phyloP scores from a whole-genome alignment of 2,797 vertebrate genomes.

The Ceryle rudis region DNA sequence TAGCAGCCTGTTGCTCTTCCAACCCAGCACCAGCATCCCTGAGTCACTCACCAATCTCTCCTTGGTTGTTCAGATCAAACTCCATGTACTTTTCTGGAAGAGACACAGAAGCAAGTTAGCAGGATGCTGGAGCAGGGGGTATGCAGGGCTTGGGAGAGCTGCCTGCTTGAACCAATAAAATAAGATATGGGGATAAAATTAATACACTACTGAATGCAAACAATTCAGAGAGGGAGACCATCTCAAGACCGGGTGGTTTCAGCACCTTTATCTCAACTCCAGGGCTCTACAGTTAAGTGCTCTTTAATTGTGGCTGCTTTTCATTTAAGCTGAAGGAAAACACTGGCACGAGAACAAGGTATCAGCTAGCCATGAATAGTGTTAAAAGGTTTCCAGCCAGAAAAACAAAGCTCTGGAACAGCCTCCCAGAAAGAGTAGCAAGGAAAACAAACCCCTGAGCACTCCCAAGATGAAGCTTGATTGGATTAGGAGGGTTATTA shows the following conservation, averaged over 20 bases:
- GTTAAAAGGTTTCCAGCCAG: slow-evolving; percentile 21
- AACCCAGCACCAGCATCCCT: not conserved
- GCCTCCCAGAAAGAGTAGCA: slow-evolving; percentile 53
- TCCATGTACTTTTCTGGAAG: slow-evolving; percentile 96
- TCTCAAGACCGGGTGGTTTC: not conserved
- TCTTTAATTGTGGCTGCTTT: slow-evolving; percentile 46
- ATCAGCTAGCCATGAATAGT: slow-evolving; percentile 21
- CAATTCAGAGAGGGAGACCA: not conserved
- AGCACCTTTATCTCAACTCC: not conserved
- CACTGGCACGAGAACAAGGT: slow-evolving; percentile 62
- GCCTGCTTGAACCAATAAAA: not conserved
- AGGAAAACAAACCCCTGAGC: slow-evolving; percentile 51
- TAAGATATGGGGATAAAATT: not conserved
- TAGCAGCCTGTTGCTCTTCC: not conserved
- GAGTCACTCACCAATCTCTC: slow-evolving; percentile 93
- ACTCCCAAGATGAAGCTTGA: slow-evolving; percentile 31
- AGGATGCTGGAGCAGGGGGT: not conserved
- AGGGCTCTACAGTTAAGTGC: slow-evolving; percentile 15
- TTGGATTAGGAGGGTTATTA: slow-evolving; percentile 42
- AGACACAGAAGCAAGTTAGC: slow-evolving; percentile 52
- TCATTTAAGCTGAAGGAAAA: slow-evolving; percentile 48
- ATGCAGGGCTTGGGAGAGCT: not conserved
- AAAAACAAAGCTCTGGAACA: slow-evolving; percentile 61
- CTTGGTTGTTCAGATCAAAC: slow-evolving; percentile 97
- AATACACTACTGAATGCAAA: not conserved